Conservation (phyloP, 2,797 vertebrate species). For the Mallotus villosus region DNA sequence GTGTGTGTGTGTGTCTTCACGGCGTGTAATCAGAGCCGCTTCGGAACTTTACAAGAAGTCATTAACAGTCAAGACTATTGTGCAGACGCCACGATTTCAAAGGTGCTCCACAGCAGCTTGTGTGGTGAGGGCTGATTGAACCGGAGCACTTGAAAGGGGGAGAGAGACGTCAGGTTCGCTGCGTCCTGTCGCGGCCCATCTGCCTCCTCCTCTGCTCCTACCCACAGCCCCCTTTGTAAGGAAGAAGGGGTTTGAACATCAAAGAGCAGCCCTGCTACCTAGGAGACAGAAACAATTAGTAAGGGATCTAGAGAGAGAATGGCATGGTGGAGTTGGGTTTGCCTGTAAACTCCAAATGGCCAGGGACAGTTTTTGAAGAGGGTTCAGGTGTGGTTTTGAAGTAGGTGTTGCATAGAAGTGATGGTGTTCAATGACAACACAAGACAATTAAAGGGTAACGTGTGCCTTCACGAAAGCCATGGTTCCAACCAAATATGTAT, state of each 20-base stretch:
- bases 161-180: slow-evolving; percentile 80
- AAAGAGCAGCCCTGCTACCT: slow-evolving; percentile 75
- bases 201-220: slow-evolving; percentile 75
- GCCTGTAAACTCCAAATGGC: slow-evolving; percentile 20
- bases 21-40: slow-evolving; percentile 75
- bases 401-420: slow-evolving; percentile 1
- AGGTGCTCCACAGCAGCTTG: slow-evolving; percentile 85
- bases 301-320: slow-evolving; percentile 73
- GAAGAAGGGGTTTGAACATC: slow-evolving; percentile 80
- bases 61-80: slow-evolving; percentile 85
- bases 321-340: slow-evolving; percentile 42
- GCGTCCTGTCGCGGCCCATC: slow-evolving; percentile 82
- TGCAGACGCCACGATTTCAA: slow-evolving; percentile 80
- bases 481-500: neutral
- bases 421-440: slow-evolving; percentile 16
- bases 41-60: slow-evolving; percentile 83
- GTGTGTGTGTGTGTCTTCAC: slow-evolving; percentile 13
- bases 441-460: slow-evolving; percentile 4
- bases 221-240: slow-evolving; percentile 77
- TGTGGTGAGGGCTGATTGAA: slow-evolving; percentile 81
- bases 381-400: neutral
- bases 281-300: slow-evolving; percentile 83
- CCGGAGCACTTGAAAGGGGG: slow-evolving; percentile 81
- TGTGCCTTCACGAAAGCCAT: slow-evolving; percentile 3
- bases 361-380: slow-evolving; percentile 5